A percentile compares a stretch with the other conserved stretches of the same genome.
Evolutionary conservation across 2,888 invertebrate species (phyloP).

Genomic region (Deilephila porcellus): DNA sequence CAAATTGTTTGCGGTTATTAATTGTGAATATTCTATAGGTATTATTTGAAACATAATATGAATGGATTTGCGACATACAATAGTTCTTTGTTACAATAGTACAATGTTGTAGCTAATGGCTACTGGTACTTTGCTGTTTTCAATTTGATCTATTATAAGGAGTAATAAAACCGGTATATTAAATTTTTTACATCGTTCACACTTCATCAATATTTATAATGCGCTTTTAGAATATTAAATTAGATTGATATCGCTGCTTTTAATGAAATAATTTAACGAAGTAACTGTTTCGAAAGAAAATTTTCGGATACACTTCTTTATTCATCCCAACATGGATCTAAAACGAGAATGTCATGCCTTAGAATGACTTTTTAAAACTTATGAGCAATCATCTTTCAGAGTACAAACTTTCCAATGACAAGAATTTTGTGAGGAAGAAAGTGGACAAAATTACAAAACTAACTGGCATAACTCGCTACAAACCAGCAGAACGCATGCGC

Average conservation of each 20-base stretch:
- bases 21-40: background rate
- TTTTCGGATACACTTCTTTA: no score
- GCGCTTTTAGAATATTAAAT: no score
- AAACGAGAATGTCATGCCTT: background rate
- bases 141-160: background rate
- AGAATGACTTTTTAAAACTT: background rate
- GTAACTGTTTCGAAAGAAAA: no score
- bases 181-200: no score
- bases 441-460: conserved; percentile 14
- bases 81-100: background rate
- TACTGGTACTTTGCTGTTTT: background rate
- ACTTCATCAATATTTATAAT: no score
- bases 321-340: background rate
- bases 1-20: background rate
- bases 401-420: conserved; percentile 17
- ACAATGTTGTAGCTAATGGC: background rate
- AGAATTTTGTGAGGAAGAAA: conserved; percentile 16
- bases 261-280: no score
- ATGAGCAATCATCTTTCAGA: background rate
- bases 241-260: no score
- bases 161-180: background rate
- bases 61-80: background rate
- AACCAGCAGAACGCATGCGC: background rate
- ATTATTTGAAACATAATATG: background rate
- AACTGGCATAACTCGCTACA: conserved; percentile 18